These are phyloP conservation scores for Epinephelus lanceolatus DNA, from an alignment of 2,113 vertebrate genomes.

Conservation along the genomic window DNA sequence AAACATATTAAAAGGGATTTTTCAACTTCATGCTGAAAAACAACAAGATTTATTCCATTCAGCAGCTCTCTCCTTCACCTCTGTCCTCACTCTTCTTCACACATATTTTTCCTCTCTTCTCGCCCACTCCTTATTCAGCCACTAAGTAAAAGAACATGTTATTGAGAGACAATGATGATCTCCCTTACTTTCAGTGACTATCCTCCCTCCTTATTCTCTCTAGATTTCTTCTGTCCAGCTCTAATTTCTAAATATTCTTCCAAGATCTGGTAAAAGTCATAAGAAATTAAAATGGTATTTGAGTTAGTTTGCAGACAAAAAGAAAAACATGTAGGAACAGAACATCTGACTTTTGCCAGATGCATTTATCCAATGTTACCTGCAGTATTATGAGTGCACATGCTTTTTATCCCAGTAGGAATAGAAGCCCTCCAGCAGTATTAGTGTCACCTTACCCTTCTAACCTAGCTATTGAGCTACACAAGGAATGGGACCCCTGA, in stretches of 20 bases:
- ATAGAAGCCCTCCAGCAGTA: neutral
- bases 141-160: neutral
- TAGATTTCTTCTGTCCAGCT: neutral
- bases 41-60: neutral
- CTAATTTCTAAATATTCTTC: no score
- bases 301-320: neutral
- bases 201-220: no score
- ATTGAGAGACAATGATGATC: neutral
- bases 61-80: conserved; percentile 14
- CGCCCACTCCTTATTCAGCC: neutral
- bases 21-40: neutral
- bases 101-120: neutral
- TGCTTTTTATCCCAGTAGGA: neutral
- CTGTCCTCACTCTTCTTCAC: neutral
- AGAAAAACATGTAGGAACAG: neutral
- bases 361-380: neutral
- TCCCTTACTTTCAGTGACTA: neutral
- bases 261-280: neutral
- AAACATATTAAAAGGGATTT: no score
- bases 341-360: neutral
- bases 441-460: conserved; percentile 6
- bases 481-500: neutral
- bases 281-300: neutral
- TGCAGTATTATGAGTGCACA: neutral
- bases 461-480: neutral